Conservation (phyloP, 2,113 vertebrate genomes). For the Proteles cristata region DNA sequence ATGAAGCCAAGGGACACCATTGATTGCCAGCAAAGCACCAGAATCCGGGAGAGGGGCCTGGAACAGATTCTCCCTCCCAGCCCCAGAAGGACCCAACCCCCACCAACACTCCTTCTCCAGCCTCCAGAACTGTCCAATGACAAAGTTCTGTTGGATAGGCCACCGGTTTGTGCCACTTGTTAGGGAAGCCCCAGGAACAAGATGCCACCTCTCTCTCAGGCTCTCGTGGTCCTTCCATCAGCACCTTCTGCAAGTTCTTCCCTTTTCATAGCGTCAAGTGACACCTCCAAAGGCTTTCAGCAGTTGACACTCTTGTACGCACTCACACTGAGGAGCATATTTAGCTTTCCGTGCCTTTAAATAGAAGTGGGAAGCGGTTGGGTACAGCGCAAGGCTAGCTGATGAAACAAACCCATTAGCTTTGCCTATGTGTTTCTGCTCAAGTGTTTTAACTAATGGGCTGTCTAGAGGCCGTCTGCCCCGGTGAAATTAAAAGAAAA, state of each 20-base stretch:
- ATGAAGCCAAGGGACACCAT: neutral
- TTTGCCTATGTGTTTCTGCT: neutral
- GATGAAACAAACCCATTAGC: neutral
- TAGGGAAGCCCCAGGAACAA: neutral
- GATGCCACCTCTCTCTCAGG: neutral
- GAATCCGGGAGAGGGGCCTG: neutral
- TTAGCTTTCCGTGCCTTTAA: neutral
- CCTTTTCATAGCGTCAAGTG: neutral
- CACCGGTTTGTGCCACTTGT: neutral
- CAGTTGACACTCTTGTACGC: neutral
- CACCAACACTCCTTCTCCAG: neutral
- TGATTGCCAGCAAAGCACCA: neutral
- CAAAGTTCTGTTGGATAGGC: neutral
- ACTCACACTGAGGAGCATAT: fast-evolving
- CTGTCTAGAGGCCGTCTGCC: neutral
- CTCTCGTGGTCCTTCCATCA: neutral
- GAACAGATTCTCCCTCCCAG: neutral
- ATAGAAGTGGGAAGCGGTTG: neutral
- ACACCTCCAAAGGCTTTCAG: neutral
- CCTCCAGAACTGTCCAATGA: neutral
- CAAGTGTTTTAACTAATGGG: conserved; percentile 30
- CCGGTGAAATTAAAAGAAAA: conserved; percentile 41
- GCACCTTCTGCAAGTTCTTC: fast-evolving
- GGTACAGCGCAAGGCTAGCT: neutral
- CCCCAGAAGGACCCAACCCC: too few relatives aligned